Conservation (phyloP, 2,888 invertebrate genomes). For the Pristionchus arcanus region DNA sequence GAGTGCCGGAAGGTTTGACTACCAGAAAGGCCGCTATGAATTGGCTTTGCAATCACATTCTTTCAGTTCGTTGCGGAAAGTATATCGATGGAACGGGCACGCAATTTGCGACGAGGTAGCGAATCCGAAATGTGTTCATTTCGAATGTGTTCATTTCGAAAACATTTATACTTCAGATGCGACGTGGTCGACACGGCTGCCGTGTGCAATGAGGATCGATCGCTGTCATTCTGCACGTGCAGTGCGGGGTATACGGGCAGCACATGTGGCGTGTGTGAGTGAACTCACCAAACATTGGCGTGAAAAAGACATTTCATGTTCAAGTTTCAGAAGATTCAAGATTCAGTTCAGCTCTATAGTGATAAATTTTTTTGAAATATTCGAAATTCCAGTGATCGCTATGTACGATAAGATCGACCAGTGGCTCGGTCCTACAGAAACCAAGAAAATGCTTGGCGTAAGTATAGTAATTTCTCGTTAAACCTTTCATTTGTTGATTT, state of each 20-base stretch:
- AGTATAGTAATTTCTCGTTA: no score
- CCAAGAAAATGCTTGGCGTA: not conserved
- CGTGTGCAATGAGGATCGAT: not conserved
- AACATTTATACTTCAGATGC: not conserved
- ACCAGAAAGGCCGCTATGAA: no score
- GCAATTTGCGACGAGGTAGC: not conserved
- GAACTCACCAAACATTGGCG: no score
- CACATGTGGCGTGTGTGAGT: not conserved
- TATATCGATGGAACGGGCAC: not conserved
- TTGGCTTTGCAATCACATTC: no score
- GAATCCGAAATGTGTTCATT: no score
- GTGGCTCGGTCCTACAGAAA: not conserved
- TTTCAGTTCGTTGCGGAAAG: slow-evolving; percentile 10
- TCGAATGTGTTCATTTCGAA: no score
- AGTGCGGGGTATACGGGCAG: not conserved
- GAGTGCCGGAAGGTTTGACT: no score
- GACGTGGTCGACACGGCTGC: not conserved
- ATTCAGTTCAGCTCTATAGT: no score
- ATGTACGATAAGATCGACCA: not conserved
- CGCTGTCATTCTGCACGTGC: not conserved
- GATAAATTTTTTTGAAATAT: no score
- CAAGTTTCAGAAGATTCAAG: no score
- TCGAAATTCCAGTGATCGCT: not conserved
- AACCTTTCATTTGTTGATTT: no score
- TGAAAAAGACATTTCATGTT: no score